Percentiles rank a stretch among this genome's conserved stretches.
These are phyloP conservation scores for Callinectes sapidus DNA, from an alignment of 2,888 invertebrate genomes.

Conservation along the genomic window DNA sequence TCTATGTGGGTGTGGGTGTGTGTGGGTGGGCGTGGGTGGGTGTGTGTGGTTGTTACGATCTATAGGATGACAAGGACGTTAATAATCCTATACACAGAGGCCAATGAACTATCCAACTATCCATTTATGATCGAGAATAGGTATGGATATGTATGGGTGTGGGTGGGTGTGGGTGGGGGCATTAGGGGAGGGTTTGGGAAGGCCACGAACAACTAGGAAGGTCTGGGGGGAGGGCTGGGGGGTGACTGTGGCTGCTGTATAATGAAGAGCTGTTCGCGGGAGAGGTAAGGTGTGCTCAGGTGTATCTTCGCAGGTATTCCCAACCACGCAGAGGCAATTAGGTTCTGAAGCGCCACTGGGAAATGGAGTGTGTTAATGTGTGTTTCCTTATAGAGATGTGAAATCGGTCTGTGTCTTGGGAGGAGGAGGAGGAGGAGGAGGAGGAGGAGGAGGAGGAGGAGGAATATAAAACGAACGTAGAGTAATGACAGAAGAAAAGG, in stretches of 20 bases:
- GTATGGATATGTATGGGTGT: too few species aligned
- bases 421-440: neutral
- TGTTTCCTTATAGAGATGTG: slow-evolving; percentile 3
- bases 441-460: neutral
- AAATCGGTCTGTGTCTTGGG: neutral
- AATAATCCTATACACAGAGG: too few species aligned
- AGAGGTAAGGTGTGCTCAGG: neutral
- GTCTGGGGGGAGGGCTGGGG: too few species aligned
- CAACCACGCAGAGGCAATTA: neutral
- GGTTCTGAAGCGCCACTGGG: neutral
- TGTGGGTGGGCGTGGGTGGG: neutral
- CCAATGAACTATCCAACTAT: too few species aligned
- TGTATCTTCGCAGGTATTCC: neutral
- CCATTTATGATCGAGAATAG: too few species aligned
- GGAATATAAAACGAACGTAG: neutral
- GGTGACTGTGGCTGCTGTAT: neutral
- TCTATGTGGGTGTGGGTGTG: neutral
- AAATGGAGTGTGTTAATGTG: slow-evolving; percentile 24
- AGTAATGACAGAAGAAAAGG: too few species aligned
- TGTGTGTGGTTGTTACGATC: too few species aligned
- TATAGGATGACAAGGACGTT: too few species aligned
- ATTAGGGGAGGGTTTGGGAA: too few species aligned
- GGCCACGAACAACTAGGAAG: too few species aligned
- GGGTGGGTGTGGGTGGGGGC: too few species aligned
- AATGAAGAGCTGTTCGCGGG: neutral